Base-by-base conservation (phyloP, 2,888 invertebrate genomes). In the Antheraea yamamai region DNA sequence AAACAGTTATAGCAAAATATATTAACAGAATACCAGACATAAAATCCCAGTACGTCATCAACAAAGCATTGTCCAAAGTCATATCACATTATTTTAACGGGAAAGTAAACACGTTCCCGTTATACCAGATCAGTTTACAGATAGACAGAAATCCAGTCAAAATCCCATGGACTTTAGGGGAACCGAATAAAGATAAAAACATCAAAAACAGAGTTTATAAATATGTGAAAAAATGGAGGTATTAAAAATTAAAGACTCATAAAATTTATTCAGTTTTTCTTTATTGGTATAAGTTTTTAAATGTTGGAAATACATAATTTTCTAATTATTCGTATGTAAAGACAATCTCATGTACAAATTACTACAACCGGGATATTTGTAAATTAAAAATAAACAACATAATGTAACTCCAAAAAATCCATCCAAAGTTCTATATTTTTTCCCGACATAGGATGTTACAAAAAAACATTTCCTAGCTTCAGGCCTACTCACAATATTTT, bases 121-220 rank as follows among this genome's bases (percentile, higher is more conserved):
- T 94, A n/a, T 93, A 87, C 79, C 91, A 87, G 81, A 84, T 94
- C 74, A 90, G 85, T 76, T 79, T 93, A 51, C 91, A 89, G 79
- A 87, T 94, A 68, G 92, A 93, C 78, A 85, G 89, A 39, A 89
- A 84, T 14, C 92, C 93, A 0, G 88, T 94, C 2, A 89, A 88
- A 83, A 92, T 94, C 77, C 94, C 94, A 0, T 94, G 94, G 94
- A 87, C 85, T 64, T 61, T 91, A 26, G 83, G 80, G 16, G 80
- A 84, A 76, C 79, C 80, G 4, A 47, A 79, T 12, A 79, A 80
- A 66, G 73, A 66, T 8, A 76, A 75, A 7, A 30, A 30, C 14
- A 77, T 75, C 35, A 77, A 79, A 75, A 81, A 79, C 8, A 73
- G 68, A n/a, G 55, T 73, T 55, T 75, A 75, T 68, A 72, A 82